Conservation (phyloP, 2,113 vertebrate genomes). For the Bos javanicus region DNA sequence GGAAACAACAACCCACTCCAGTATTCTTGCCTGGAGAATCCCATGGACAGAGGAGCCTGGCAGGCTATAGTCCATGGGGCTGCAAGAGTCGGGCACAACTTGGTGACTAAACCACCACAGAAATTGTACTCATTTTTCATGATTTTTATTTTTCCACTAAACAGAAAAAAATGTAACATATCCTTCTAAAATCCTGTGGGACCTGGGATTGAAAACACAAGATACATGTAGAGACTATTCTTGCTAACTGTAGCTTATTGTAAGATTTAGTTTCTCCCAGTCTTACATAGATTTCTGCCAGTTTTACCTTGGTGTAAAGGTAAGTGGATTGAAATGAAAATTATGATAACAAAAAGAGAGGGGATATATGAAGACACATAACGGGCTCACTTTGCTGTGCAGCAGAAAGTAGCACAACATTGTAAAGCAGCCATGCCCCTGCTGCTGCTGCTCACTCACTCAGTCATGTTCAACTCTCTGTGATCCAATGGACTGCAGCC, state of each 20-base stretch:
- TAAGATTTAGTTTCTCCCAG: neutral
- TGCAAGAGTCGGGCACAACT: neutral
- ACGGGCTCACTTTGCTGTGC: neutral
- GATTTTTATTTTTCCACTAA: neutral
- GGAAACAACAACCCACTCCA: neutral
- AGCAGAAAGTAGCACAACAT: neutral
- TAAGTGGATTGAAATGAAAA: neutral
- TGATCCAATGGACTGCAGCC: neutral
- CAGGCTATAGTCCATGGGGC: neutral
- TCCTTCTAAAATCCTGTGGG: constrained; percentile 14
- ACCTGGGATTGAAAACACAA: neutral
- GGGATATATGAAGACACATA: neutral
- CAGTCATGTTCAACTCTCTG: neutral
- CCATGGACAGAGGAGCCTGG: neutral
- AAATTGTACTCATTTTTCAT: neutral
- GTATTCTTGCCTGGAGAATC: neutral
- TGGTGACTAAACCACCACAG: neutral
- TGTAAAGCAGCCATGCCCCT: neutral
- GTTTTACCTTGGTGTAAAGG: neutral
- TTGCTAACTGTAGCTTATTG: neutral
- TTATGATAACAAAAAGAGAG: neutral
- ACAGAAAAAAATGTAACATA: neutral
- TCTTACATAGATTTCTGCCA: neutral
- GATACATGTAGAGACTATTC: neutral
- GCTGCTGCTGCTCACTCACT: neutral